A percentile compares a stretch with the other conserved stretches of the same genome.
phyloP scores from a whole-genome alignment of 2,113 vertebrate genomes.

The Stegostoma tigrinum region DNA sequence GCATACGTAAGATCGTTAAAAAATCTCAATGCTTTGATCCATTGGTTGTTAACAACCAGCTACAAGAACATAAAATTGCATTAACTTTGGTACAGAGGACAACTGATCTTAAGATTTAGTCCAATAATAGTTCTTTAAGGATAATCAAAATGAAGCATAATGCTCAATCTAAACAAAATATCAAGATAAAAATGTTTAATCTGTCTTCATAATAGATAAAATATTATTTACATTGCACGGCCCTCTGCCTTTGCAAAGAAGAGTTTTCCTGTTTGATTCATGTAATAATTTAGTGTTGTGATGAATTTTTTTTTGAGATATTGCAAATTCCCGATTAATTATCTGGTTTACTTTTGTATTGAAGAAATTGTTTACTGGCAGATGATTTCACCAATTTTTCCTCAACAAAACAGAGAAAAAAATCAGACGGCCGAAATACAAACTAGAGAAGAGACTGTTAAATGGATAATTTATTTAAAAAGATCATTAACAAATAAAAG shows the following conservation, averaged over 20 bases:
- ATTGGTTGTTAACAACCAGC: no score
- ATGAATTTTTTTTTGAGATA: background rate
- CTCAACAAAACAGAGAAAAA: background rate
- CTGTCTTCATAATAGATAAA: background rate
- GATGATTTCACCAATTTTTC: background rate
- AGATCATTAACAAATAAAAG: background rate
- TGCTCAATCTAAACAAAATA: background rate
- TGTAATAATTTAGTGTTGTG: background rate
- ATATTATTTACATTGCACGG: background rate
- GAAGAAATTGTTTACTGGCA: background rate
- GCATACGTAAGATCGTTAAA: no score
- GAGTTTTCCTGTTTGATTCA: background rate
- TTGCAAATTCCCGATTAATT: background rate
- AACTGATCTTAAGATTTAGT: no score
- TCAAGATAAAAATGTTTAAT: background rate
- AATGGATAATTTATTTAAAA: background rate
- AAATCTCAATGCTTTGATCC: no score
- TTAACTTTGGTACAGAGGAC: no score
- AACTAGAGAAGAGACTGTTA: background rate
- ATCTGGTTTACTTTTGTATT: background rate
- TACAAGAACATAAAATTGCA: no score
- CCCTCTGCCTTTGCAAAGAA: background rate
- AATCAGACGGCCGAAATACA: background rate
- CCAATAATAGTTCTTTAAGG: background rate
- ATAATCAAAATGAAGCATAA: background rate